A percentile compares a stretch with the other conserved stretches of the same genome.
These are phyloP conservation scores for Atlantisia rogersi DNA, from an alignment of 2,113 vertebrate species.

Conservation along the genomic window DNA sequence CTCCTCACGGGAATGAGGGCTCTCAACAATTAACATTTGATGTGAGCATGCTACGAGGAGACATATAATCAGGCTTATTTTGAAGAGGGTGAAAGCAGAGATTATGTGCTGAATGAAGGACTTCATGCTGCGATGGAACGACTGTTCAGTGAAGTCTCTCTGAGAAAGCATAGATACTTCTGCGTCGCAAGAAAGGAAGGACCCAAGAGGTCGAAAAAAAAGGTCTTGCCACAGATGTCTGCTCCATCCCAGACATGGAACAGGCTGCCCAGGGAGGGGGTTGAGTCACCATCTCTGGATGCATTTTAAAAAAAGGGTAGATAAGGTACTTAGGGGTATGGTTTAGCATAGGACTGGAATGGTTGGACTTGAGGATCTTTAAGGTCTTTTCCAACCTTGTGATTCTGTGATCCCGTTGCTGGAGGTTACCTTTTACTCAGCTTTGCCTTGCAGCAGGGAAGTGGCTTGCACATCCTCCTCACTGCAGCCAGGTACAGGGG, in stretches of 20 bases:
- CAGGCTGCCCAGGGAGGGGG: too few species aligned
- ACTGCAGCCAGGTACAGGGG: background rate
- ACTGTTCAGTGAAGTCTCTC: background rate
- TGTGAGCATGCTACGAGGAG: background rate
- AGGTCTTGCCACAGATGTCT: rapidly evolving
- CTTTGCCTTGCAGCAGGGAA: background rate
- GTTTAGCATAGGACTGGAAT: too few species aligned
- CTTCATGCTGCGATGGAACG: background rate
- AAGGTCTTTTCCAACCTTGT: too few species aligned
- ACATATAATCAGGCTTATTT: background rate
- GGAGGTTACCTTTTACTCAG: background rate
- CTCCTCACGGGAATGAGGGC: background rate
- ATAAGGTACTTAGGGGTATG: too few species aligned
- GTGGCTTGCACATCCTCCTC: too few species aligned
- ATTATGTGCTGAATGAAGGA: background rate
- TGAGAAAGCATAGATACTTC: background rate
- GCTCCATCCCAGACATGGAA: background rate
- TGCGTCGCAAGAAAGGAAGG: background rate
- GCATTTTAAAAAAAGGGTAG: too few species aligned
- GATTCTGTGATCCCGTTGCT: too few species aligned
- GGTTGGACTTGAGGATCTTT: too few species aligned
- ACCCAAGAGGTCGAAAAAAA: too few species aligned
- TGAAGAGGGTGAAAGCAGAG: background rate
- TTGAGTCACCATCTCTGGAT: too few species aligned
- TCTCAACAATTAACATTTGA: slow-evolving; percentile 40